Evolutionary conservation across 2,888 invertebrate genomes (phyloP).

Genomic region (Nephrotoma guestfalica): DNA sequence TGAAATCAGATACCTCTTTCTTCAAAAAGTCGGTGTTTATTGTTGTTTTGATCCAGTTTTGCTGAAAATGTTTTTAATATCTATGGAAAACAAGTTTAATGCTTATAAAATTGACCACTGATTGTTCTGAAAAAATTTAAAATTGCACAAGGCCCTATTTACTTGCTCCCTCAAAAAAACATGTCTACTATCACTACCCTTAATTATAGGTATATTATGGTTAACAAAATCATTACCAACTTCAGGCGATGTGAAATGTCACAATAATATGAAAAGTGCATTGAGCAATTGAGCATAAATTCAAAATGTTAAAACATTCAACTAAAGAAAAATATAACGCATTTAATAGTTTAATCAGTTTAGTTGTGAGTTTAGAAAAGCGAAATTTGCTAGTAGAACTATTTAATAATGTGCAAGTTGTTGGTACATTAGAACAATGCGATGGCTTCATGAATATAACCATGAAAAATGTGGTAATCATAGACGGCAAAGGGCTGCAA

Average conservation of each 20-base stretch:
- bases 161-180: too few relatives aligned
- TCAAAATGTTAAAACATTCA: not conserved
- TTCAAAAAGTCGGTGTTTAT: too few relatives aligned
- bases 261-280: not conserved
- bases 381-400: constrained; percentile 26
- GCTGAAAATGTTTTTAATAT: too few relatives aligned
- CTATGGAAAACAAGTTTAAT: too few relatives aligned
- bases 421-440: constrained; percentile 22
- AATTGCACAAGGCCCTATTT: too few relatives aligned
- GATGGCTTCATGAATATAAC: constrained; percentile 30
- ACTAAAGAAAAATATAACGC: not conserved
- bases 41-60: too few relatives aligned
- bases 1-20: too few relatives aligned
- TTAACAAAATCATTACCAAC: not conserved
- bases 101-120: too few relatives aligned
- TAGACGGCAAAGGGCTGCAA: constrained; percentile 25
- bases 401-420: constrained; percentile 27
- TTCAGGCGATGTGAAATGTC: not conserved
- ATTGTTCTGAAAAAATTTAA: too few relatives aligned
- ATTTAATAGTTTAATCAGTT: not conserved
- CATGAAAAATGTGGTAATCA: constrained; percentile 23
- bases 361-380: not conserved
- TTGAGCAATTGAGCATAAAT: not conserved
- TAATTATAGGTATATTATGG: too few relatives aligned
- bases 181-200: too few relatives aligned